These are phyloP conservation scores for Euplexia lucipara DNA, from an alignment of 2,888 invertebrate species.

Conservation along the genomic window DNA sequence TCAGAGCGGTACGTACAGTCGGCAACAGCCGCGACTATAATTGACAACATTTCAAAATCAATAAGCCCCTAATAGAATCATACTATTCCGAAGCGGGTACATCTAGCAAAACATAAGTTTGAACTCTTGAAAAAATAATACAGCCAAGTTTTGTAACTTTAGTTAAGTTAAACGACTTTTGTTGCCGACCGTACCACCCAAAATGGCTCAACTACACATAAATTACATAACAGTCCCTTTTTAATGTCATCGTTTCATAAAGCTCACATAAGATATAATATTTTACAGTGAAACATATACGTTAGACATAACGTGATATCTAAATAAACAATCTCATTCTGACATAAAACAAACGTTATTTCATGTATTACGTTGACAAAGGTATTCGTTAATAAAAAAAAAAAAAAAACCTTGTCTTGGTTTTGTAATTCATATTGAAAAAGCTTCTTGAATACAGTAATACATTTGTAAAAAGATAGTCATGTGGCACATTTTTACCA, in stretches of 20 bases:
- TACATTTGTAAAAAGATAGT: no score
- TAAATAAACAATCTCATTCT: constrained; percentile 58
- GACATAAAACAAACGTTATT: constrained; percentile 46
- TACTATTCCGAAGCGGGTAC: no score
- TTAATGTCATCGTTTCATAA: constrained; percentile 56
- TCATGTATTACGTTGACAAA: constrained; percentile 12
- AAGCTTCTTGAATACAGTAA: no score
- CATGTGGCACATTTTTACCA: no score
- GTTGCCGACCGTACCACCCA: constrained; percentile 11
- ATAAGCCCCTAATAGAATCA: no score
- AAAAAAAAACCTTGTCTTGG: not conserved
- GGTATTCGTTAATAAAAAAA: constrained; percentile 30
- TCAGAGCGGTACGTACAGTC: constrained; percentile 26
- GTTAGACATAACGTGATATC: constrained; percentile 43
- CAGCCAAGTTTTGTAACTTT: not conserved
- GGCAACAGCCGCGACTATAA: constrained; percentile 1
- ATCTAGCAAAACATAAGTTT: constrained; percentile 1
- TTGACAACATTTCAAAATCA: not conserved
- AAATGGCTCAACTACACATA: constrained; percentile 45
- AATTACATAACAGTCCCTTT: constrained; percentile 55
- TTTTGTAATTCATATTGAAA: no score
- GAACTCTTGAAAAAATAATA: not conserved
- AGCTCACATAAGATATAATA: constrained; percentile 47
- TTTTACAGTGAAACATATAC: constrained; percentile 48
- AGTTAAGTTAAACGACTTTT: not conserved